These are phyloP conservation scores for Diaperis boleti DNA, from an alignment of 2,888 invertebrate genomes.

Conservation along the genomic window DNA sequence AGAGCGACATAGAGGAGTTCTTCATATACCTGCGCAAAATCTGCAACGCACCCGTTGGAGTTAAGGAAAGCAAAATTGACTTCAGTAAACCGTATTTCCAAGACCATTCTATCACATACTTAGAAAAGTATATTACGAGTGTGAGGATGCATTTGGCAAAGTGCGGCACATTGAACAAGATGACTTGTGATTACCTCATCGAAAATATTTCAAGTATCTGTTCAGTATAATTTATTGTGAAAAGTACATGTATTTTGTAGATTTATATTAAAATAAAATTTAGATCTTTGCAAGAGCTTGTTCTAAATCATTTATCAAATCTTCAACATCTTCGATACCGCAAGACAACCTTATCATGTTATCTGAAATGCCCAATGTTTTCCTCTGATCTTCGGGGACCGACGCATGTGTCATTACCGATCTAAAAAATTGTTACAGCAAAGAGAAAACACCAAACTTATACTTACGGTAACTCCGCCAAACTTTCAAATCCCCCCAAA, in stretches of 20 bases:
- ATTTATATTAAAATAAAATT: slow-evolving; percentile 28
- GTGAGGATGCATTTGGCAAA: slow-evolving; percentile 69
- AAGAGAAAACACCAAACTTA: neutral
- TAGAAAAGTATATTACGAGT: slow-evolving; percentile 73
- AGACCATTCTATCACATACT: slow-evolving; percentile 68
- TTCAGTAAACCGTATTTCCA: slow-evolving; percentile 68
- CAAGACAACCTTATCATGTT: slow-evolving; percentile 89
- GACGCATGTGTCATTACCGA: slow-evolving; percentile 96
- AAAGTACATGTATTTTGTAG: slow-evolving; percentile 1
- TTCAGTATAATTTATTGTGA: slow-evolving; percentile 20
- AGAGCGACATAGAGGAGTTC: slow-evolving; percentile 61
- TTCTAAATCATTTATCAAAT: slow-evolving; percentile 86
- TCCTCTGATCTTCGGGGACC: slow-evolving; percentile 81
- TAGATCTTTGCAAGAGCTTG: slow-evolving; percentile 76
- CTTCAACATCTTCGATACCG: slow-evolving; percentile 88
- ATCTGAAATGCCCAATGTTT: slow-evolving; percentile 83
- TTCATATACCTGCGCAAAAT: slow-evolving; percentile 64
- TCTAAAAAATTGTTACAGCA: slow-evolving; percentile 64
- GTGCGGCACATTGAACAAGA: slow-evolving; percentile 58
- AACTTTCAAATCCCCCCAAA: slow-evolving; percentile 94
- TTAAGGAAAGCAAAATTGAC: slow-evolving; percentile 55
- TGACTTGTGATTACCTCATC: slow-evolving; percentile 60
- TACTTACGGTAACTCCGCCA: slow-evolving; percentile 92
- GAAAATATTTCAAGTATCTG: slow-evolving; percentile 51
- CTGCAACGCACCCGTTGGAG: slow-evolving; percentile 47